Percentiles rank a stretch among this genome's conserved stretches.
These are phyloP conservation scores for Embidobia sp. DNA, from an alignment of 2,888 invertebrate genomes.

Conservation along the genomic window DNA sequence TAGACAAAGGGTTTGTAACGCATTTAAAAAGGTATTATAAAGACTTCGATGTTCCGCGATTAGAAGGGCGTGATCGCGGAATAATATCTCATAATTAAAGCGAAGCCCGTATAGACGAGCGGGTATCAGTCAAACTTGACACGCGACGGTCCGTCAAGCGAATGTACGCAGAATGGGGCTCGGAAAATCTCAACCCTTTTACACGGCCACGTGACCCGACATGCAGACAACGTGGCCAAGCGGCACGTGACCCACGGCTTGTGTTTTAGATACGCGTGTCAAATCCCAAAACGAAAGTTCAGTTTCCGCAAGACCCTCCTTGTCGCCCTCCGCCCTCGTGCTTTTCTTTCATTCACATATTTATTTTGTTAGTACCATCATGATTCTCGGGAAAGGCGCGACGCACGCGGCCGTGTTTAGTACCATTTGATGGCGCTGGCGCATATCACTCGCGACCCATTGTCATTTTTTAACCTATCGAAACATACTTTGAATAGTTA, in stretches of 20 bases:
- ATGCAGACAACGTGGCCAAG: slow-evolving; percentile 64
- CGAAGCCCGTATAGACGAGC: slow-evolving; percentile 75
- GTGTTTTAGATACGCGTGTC: slow-evolving; percentile 81
- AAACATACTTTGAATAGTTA: slow-evolving; percentile 56
- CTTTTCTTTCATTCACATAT: slow-evolving; percentile 49
- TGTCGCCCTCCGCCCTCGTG: slow-evolving; percentile 38
- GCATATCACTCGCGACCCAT: slow-evolving; percentile 36
- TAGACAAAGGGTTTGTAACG: slow-evolving; percentile 39
- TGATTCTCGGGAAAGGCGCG: slow-evolving; percentile 55
- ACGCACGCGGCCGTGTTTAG: slow-evolving; percentile 53
- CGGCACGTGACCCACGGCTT: slow-evolving; percentile 72
- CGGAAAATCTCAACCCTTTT: slow-evolving; percentile 81
- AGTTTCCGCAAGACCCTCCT: slow-evolving; percentile 62
- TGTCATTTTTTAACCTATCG: slow-evolving; percentile 51
- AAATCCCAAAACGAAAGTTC: slow-evolving; percentile 77
- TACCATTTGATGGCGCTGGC: slow-evolving; percentile 42
- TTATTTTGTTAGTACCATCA: slow-evolving; percentile 66
- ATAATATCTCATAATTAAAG: slow-evolving; percentile 80
- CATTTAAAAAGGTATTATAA: slow-evolving; percentile 80
- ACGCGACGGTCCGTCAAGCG: slow-evolving; percentile 79
- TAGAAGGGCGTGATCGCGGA: slow-evolving; percentile 78
- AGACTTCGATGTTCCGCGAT: slow-evolving; percentile 71
- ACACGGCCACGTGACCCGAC: slow-evolving; percentile 79
- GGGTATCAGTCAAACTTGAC: slow-evolving; percentile 80
- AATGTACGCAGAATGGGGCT: slow-evolving; percentile 66